Conservation (phyloP, 2,113 vertebrate species). For the Xenopus borealis region DNA sequence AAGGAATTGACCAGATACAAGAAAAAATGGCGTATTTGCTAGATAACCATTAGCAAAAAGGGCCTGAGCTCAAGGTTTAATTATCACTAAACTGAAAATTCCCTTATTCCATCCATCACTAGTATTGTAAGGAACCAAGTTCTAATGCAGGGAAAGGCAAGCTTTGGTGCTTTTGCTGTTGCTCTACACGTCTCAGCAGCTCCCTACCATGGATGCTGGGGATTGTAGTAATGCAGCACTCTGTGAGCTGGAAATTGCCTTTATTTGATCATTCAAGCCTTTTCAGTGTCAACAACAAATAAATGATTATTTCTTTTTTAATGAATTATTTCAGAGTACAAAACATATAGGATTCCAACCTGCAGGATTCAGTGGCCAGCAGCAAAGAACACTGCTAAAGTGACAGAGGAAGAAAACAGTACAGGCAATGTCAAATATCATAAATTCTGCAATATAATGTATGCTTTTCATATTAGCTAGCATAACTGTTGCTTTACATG, state of each 20-base stretch:
- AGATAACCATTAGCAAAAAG: too few species aligned
- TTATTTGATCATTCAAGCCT: background rate
- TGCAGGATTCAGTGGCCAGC: background rate
- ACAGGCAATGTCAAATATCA: background rate
- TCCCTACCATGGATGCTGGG: too few species aligned
- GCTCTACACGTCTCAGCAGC: too few species aligned
- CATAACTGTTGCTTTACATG: too few species aligned
- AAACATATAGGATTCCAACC: background rate
- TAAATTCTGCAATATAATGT: background rate
- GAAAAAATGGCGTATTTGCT: too few species aligned
- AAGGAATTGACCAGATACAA: too few species aligned
- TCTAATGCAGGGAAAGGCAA: too few species aligned
- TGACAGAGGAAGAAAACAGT: background rate
- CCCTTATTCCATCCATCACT: conserved; percentile 36
- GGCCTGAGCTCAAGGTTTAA: too few species aligned
- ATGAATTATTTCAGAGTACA: background rate
- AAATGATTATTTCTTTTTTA: conserved; percentile 5
- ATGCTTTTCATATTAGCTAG: too few species aligned
- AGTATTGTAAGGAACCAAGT: too few species aligned
- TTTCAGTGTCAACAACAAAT: conserved; percentile 22
- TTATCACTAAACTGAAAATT: too few species aligned
- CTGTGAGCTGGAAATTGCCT: background rate
- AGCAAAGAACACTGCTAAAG: background rate
- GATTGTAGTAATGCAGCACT: background rate
- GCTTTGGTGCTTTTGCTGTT: too few species aligned